Evolutionary conservation across 2,888 invertebrate species (phyloP).

Genomic region (Tachina lurida): DNA sequence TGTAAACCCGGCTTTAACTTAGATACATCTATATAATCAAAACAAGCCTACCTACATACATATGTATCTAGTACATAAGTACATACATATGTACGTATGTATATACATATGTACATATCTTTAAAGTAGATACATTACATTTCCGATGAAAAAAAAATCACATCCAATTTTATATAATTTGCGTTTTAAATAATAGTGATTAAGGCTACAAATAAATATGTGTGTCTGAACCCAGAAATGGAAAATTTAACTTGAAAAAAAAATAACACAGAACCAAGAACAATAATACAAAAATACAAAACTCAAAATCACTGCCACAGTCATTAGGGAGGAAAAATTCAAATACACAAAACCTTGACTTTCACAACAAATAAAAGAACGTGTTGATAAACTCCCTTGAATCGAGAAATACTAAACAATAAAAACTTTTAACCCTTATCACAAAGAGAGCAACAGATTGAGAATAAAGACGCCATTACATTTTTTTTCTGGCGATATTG

Average conservation of each 20-base stretch:
- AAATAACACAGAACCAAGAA: background rate
- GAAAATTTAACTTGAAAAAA: background rate
- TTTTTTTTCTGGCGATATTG: background rate
- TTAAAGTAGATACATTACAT: too few species aligned
- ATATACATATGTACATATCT: background rate
- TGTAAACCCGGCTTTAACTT: too few species aligned
- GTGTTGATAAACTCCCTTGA: slow-evolving; percentile 71
- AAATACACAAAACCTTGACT: slow-evolving; percentile 71
- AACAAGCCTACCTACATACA: background rate
- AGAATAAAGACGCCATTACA: slow-evolving; percentile 24
- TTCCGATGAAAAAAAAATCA: too few species aligned
- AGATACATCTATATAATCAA: background rate
- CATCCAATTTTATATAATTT: too few species aligned
- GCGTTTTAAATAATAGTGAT: too few species aligned
- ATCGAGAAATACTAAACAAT: slow-evolving; percentile 39
- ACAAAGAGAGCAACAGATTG: slow-evolving; percentile 23
- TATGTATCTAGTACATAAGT: background rate
- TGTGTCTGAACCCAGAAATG: background rate
- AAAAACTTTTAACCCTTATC: slow-evolving; percentile 5
- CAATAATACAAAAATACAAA: background rate
- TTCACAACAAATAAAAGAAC: slow-evolving; percentile 60
- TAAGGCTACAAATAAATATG: too few species aligned
- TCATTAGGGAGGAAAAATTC: slow-evolving; percentile 19
- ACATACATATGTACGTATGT: background rate
- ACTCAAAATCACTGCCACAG: slow-evolving; percentile 45